Evolutionary conservation across 64 coral and sea anemone genomes (phyloP).

Genomic region (Platygyra sinensis): DNA sequence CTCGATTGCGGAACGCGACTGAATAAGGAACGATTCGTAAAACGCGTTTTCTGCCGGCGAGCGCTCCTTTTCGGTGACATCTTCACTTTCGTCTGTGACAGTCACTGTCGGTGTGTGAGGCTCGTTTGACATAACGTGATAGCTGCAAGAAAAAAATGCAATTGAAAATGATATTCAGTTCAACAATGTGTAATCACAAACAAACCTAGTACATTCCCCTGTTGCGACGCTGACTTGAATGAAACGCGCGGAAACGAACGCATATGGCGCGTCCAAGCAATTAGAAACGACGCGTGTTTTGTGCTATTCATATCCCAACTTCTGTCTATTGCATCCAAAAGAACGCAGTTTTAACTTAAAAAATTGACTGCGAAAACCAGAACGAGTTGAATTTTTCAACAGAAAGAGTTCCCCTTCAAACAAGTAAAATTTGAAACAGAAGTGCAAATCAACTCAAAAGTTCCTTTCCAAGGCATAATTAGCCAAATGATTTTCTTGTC

Average conservation of each 20-base stretch:
- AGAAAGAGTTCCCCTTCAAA: background rate
- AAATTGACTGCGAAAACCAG: background rate
- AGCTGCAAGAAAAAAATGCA: conserved; percentile 8
- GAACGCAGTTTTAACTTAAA: background rate
- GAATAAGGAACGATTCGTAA: conserved; percentile 92
- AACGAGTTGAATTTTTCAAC: background rate
- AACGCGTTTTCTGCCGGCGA: conserved; percentile 91
- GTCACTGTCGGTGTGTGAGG: conserved; percentile 56
- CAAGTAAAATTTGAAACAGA: background rate
- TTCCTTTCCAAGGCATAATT: background rate
- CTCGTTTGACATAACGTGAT: conserved; percentile 65
- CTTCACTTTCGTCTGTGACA: conserved; percentile 54
- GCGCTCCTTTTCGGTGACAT: conserved; percentile 68
- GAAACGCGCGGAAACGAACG: background rate
- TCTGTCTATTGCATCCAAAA: background rate
- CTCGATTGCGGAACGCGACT: conserved; percentile 85
- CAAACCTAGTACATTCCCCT: conserved; percentile 2
- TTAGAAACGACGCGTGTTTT: background rate
- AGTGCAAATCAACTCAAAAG: background rate
- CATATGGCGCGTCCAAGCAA: background rate
- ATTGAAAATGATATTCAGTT: conserved; percentile 13
- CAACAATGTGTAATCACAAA: conserved; percentile 31
- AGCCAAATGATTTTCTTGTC: background rate
- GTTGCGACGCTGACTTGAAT: background rate
- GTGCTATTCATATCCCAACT: background rate